phyloP scores from a whole-genome alignment of 2,113 vertebrate genomes.

The Eurypyga helias region DNA sequence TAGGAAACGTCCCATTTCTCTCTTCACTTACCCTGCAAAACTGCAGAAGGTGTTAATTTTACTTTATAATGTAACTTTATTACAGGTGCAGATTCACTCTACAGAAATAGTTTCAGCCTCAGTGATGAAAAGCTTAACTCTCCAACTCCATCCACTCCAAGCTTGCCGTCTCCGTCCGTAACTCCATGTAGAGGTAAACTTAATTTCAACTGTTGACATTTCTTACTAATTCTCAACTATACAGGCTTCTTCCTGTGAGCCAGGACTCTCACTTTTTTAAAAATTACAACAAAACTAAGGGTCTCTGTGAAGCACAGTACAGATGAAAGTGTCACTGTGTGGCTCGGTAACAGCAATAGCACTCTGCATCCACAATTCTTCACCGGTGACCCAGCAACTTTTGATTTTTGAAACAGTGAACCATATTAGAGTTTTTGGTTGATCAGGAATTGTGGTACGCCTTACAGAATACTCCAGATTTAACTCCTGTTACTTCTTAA shows the following conservation, averaged over 20 bases:
- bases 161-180: slow-evolving; percentile 73
- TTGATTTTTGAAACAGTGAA: background rate
- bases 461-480: background rate
- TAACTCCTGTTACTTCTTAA: background rate
- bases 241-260: background rate
- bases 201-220: background rate
- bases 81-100: slow-evolving; percentile 90
- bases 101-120: slow-evolving; percentile 91
- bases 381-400: background rate
- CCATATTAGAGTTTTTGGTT: background rate
- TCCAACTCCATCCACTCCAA: slow-evolving; percentile 78
- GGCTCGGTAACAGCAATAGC: background rate
- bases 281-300: background rate
- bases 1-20: background rate
- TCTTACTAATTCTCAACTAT: background rate
- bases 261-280: background rate
- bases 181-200: slow-evolving; percentile 85
- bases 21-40: background rate
- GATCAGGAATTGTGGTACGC: background rate
- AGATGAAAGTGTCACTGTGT: background rate
- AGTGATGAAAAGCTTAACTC: slow-evolving; percentile 95
- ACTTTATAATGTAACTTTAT: background rate
- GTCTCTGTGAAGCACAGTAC: background rate
- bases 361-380: background rate
- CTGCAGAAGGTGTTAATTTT: background rate